Evolutionary conservation across 2,113 vertebrate species (phyloP).

Genomic region (Halcyon senegalensis): DNA sequence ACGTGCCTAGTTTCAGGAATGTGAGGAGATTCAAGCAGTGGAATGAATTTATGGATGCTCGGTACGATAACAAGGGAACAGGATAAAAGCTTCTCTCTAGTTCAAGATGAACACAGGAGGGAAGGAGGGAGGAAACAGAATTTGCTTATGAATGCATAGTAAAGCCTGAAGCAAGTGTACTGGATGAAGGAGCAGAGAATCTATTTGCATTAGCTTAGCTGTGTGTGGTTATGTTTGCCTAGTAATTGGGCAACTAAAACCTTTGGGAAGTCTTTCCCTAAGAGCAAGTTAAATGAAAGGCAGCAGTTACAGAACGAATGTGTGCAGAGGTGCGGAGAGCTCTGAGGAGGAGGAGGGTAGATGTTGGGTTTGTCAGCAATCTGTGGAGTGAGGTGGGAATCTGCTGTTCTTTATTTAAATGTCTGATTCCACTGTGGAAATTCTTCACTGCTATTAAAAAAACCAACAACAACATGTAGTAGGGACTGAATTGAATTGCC

Average conservation of each 20-base stretch:
- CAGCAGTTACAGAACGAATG: not conserved
- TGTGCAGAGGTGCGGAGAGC: not conserved
- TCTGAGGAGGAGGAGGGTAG: not conserved
- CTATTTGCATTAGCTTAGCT: constrained; percentile 47
- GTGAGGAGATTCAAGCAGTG: not conserved
- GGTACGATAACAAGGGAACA: not conserved
- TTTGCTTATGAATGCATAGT: constrained; percentile 18
- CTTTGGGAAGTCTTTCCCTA: not conserved
- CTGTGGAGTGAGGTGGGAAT: not conserved
- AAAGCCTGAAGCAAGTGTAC: constrained; percentile 9
- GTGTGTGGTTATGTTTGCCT: constrained; percentile 38
- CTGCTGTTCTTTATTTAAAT: not conserved
- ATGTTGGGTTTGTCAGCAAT: not conserved
- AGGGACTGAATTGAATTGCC: not conserved
- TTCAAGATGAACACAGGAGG: not conserved
- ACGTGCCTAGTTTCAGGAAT: not conserved
- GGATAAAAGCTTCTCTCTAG: not conserved
- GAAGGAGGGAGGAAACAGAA: not conserved
- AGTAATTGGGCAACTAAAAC: constrained; percentile 25
- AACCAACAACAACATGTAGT: not conserved
- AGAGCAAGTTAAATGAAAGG: constrained; percentile 15
- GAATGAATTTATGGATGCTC: not conserved
- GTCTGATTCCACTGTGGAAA: not conserved
- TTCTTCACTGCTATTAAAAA: not conserved
- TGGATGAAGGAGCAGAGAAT: constrained; percentile 11